Evolutionary conservation across 92 coral and sea anemone species (phyloP), one percentile per base, ranked within the genome.

Genomic region (Bergia sp.): DNA sequence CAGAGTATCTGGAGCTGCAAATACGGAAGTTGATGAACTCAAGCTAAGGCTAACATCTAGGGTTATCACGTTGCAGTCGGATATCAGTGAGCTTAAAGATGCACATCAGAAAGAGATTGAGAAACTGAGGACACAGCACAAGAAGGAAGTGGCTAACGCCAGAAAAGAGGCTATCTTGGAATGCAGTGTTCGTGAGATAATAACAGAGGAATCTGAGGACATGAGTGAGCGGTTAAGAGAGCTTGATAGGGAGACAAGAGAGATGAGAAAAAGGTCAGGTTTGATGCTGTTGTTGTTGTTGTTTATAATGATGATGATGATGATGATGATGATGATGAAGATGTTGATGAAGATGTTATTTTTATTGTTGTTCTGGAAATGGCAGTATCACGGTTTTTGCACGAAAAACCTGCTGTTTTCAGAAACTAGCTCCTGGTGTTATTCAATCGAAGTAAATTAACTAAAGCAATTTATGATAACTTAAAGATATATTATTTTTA

Each of bases 61-160:
- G 41, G 98, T 97, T 6, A 97, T 97, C 37, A 93, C 98, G 11
- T 90, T 97, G 55, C 99, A 97, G 90, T 97, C 99, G 0, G 99
- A 97, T 85, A 96, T 97, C 81, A 97, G 98, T 73, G 99, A 97
- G 74, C 92, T 97, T 16, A 97, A 93, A 74, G 96, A 98, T 3
- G 95, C 96, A 5, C 98, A 96, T 37, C 97, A 96, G 38, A 90
- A 89, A 12, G 96, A 92, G 72, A 21, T 96, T 3, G 96, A 89
- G 66, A 92, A 92, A 80, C 84, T 92, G 41, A 93, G 94, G 69
- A 94, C 91, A 55, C 90, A 93, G 44, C 96, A 95, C 88, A 93
- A 93, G 90, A 92, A 90, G 79, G 97, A 93, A 47, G 58, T 95
- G 42, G 98, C 91, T 77, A 90, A 89, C 76, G 94, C 92, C 10